Conservation (phyloP, 1,140 invertebrate species). For the Drosophila melanica region DNA sequence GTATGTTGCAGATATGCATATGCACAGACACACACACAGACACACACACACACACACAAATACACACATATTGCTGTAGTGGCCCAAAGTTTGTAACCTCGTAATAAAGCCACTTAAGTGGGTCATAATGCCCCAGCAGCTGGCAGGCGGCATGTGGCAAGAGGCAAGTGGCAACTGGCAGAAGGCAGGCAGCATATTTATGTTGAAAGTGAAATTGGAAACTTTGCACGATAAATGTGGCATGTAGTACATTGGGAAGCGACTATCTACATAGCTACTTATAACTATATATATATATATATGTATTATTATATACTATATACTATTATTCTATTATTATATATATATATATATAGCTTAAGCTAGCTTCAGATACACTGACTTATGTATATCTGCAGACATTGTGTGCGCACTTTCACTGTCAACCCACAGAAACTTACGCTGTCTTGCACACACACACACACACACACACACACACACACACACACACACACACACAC, state of each 20-base stretch:
- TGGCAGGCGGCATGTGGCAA: not conserved
- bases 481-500: constrained; percentile 26
- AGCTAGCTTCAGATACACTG: constrained; percentile 24
- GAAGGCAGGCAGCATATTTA: constrained; percentile 68
- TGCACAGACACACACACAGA: not conserved
- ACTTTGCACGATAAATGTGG: constrained; percentile 70
- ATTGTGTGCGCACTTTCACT: constrained; percentile 67
- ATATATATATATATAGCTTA: constrained; percentile 6
- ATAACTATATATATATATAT: constrained; percentile 15
- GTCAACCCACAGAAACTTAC: constrained; percentile 63
- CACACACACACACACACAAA: not conserved
- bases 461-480: constrained; percentile 22
- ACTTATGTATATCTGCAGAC: constrained; percentile 27
- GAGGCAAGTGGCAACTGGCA: constrained; percentile 21
- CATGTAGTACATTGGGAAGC: constrained; percentile 18
- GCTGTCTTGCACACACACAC: constrained; percentile 48
- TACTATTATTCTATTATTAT: no score
- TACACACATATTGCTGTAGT: not conserved
- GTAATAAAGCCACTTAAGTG: constrained; percentile 83
- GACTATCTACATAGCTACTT: constrained; percentile 20
- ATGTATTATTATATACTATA: not conserved
- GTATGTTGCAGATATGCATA: constrained; percentile 28
- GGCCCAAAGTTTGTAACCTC: constrained; percentile 77
- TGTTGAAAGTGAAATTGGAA: constrained; percentile 81
- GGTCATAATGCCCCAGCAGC: constrained; percentile 72